Evolutionary conservation across 92 coral and sea anemone species (phyloP), one percentile per base, ranked within the genome.

Genomic region (Parazoanthus swiftii): DNA sequence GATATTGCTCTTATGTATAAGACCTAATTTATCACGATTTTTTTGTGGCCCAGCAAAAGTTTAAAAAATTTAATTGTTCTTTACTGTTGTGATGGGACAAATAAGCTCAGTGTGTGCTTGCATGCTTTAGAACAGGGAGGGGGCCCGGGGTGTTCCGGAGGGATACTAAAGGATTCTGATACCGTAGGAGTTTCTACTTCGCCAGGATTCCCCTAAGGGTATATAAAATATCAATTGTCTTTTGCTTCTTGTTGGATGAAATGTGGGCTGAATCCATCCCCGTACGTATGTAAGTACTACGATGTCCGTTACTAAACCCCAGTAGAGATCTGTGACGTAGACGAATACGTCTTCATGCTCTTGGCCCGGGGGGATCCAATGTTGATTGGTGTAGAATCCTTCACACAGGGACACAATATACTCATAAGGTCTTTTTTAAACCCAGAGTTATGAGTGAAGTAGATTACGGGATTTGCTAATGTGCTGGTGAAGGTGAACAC

Each of bases 401-500:
- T 10, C 8, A 44, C 26, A 35, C 87, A 84, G 10, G 87, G 79
- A 72, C 87, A 84, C 39, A 84, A 67, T 25, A 68, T 84, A 4
- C 77, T 72, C 43, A 26, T 71, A 43, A 84, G 48, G 18, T 84
- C 87, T 84, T 84, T 84, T 48, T 84, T 84, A 71, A 84, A 84
- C 4, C 87, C 87, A 46, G 87, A 46, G 43, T 84, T 84, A 56
- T 84, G 87, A 26, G 87, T 84, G 18, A 84, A 84, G 87, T 94
- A 94, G 18, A 94, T 89, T n/a, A 94, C 86, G 5, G 98, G 98
- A 67, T 94, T 94, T 46, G 89, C 90, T 74, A 94, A 90, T 29
- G 92, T 93, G 39, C 95, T 93, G 1, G 95, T 91, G 79, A 94
- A 94, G 5, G 98, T 94, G 43, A 94, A 92, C 51, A 92, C 86